phyloP scores from a whole-genome alignment of 1,140 invertebrate genomes.

The Lasioglossum albipes region DNA sequence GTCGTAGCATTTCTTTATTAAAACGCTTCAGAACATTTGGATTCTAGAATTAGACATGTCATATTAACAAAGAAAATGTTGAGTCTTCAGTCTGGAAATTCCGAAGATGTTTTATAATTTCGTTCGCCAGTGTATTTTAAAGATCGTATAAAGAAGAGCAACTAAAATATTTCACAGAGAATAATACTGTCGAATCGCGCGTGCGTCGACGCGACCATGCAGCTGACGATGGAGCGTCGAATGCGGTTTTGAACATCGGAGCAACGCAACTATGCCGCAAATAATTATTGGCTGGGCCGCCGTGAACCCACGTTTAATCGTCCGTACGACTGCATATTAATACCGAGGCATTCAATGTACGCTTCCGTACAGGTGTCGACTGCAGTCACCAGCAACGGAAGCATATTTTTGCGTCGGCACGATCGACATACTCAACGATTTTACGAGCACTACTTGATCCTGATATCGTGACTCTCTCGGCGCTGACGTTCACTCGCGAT shows the following conservation, averaged over 20 bases:
- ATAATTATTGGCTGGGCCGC: slow-evolving; percentile 57
- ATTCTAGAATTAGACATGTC: too few relatives aligned
- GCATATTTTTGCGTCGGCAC: slow-evolving; percentile 48
- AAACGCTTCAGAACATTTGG: too few relatives aligned
- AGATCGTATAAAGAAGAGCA: slow-evolving; percentile 38
- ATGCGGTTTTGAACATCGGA: slow-evolving; percentile 57
- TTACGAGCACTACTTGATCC: too few relatives aligned
- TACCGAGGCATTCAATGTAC: slow-evolving; percentile 40
- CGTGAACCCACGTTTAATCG: slow-evolving; percentile 60
- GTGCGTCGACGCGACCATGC: background rate
- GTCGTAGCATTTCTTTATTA: too few relatives aligned
- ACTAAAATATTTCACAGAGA: slow-evolving; percentile 47
- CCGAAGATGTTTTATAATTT: too few relatives aligned
- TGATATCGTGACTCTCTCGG: too few relatives aligned
- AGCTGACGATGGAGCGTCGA: slow-evolving; percentile 44
- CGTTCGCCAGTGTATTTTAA: background rate
- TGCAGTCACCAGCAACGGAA: slow-evolving; percentile 48
- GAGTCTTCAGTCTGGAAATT: too few relatives aligned
- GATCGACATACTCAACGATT: slow-evolving; percentile 38
- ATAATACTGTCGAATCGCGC: slow-evolving; percentile 40
- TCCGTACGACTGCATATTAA: slow-evolving; percentile 63
- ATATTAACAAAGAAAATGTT: too few relatives aligned
- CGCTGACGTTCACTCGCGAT: too few relatives aligned
- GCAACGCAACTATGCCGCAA: slow-evolving; percentile 60
- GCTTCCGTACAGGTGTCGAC: slow-evolving; percentile 19